A percentile compares a stretch with the other conserved stretches of the same genome.
Evolutionary conservation across 2,888 invertebrate genomes (phyloP).

Genomic region (Drosophila setosimentum): DNA sequence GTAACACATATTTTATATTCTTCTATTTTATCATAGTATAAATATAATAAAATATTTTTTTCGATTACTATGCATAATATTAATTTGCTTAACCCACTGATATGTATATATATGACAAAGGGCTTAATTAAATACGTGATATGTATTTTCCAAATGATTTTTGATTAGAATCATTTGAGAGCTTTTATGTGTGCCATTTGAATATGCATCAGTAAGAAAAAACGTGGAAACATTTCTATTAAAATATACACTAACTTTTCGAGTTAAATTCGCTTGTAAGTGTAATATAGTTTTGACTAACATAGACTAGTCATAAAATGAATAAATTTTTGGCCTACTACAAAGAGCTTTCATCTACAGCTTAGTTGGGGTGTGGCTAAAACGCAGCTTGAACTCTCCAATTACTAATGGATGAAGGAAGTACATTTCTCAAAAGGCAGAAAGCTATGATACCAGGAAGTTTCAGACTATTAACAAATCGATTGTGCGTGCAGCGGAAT

Average conservation of each 20-base stretch:
- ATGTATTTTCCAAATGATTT: constrained; percentile 12
- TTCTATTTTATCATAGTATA: no score
- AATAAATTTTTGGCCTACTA: background rate
- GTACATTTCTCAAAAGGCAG: background rate
- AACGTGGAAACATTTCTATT: background rate
- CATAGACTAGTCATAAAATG: background rate
- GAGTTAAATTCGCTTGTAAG: background rate
- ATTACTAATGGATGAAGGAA: background rate
- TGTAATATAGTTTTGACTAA: background rate
- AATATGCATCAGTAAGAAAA: background rate
- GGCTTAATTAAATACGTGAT: background rate
- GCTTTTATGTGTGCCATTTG: background rate
- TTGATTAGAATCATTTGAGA: constrained; percentile 3
- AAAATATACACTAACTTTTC: background rate
- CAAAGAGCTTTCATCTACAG: background rate
- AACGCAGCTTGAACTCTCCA: constrained; percentile 10
- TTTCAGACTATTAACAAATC: background rate
- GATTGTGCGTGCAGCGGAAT: constrained; percentile 1
- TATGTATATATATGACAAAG: background rate
- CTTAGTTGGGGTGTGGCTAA: background rate
- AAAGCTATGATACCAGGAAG: constrained; percentile 9
- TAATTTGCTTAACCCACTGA: background rate
- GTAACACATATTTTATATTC: background rate
- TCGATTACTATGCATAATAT: background rate
- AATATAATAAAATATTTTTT: no score